Evolutionary conservation across 2,797 vertebrate species (phyloP), one percentile per base, ranked within the genome.

Genomic region (Cephalopachus bancanus): DNA sequence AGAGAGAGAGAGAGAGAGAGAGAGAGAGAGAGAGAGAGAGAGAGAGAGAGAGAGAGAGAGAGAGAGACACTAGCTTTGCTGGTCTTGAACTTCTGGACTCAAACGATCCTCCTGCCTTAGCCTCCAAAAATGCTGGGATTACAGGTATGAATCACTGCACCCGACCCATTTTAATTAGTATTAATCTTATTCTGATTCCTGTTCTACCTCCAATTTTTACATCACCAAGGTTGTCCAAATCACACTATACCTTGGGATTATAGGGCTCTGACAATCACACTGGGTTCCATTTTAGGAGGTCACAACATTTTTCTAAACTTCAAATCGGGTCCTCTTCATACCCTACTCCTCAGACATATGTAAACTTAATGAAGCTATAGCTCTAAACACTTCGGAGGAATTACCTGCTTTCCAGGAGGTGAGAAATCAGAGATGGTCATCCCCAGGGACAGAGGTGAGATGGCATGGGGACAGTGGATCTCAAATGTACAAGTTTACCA

Each of bases 291-390:
- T 79, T 80, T 72, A 74, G 51, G 51, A 75, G 22, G 5, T 55
- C 37, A 37, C 33, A 71, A 91, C 24, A 83, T 22, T 84, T 76
- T 74, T 28, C 55, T 44, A 91, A 94, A 84, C 59, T 71, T 94
- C 57, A 71, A 80, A 59, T 64, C 28, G 69, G 16, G 4, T 24
- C 7, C 30, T 10, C 30, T 9, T 33, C 4, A 9, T 5, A 6
- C 22, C 1, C 9, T 59, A 19, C 15, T n/a, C 49, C 33, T 44
- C 44, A n/a, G 76, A 55, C n/a, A 49, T 17, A 59, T 17, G 22
- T 19, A 44, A 89, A 60, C 69, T 84, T 78, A 14, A 53, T 65
- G 51, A 91, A 80, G 79, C 53, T 65, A 51, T 6, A 78, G 51
- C 37, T 80, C 55, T 75, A 69, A 91, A 72, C 26, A 69, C 26